Conservation (phyloP, 2,797 vertebrate species). For the Myotis pilosus region DNA sequence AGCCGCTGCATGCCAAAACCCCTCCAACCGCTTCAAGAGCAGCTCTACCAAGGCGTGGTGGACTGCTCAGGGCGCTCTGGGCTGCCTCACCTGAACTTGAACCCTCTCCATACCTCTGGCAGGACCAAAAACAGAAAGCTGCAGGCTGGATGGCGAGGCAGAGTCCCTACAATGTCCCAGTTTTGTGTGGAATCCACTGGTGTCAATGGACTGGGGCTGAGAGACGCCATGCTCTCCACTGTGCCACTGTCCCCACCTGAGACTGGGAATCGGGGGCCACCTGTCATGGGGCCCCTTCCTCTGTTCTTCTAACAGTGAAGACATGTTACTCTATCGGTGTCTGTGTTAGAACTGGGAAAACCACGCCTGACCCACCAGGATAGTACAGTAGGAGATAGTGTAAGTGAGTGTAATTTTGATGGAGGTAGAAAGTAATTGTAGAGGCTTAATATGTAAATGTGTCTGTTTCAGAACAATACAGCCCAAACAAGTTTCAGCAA, state of each 20-base stretch:
- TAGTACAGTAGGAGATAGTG: not conserved
- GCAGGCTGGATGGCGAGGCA: not conserved
- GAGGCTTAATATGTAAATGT: not conserved
- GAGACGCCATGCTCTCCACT: not conserved
- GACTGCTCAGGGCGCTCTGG: not conserved
- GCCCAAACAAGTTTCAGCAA: not conserved
- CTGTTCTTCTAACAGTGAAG: not conserved
- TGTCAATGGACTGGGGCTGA: not conserved
- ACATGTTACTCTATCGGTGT: not conserved
- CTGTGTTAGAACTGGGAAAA: not conserved
- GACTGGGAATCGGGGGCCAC: not conserved
- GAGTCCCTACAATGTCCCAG: too few species aligned
- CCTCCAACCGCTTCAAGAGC: not conserved
- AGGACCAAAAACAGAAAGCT: not conserved
- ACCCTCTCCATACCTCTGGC: not conserved
- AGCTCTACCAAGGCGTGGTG: rapidly evolving
- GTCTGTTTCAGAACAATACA: not conserved
- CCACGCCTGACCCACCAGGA: not conserved
- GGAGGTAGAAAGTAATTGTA: not conserved
- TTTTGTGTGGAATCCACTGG: not conserved
- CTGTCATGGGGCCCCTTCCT: not conserved
- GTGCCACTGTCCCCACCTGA: not conserved
- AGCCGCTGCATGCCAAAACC: not conserved
- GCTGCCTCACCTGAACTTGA: not conserved
- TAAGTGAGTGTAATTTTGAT: not conserved